Evolutionary conservation across 2,113 vertebrate genomes (phyloP).

Genomic region (Macrotis lagotis): DNA sequence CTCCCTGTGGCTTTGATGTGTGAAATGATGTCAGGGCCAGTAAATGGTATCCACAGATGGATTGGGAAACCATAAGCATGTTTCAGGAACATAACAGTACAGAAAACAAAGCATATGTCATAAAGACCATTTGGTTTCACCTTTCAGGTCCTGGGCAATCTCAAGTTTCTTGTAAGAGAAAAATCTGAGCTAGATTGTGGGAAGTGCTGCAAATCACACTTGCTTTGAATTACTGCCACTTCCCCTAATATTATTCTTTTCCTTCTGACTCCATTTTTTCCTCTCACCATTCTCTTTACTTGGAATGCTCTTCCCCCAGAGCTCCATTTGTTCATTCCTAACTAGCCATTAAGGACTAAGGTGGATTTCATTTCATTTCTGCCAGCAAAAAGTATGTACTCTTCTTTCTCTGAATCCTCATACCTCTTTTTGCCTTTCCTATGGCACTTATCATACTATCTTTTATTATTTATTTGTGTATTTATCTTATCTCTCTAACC

Average conservation of each 20-base stretch:
- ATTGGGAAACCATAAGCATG: constrained; percentile 35
- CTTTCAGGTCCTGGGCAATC: background rate
- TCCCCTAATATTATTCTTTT: background rate
- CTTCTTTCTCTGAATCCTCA: background rate
- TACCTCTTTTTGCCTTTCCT: background rate
- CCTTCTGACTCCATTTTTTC: background rate
- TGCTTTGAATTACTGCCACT: background rate
- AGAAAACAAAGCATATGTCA: background rate
- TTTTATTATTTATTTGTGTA: background rate
- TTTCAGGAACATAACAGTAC: background rate
- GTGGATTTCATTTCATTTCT: background rate
- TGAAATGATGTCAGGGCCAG: constrained; percentile 19
- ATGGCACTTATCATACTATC: background rate
- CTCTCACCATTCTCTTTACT: background rate
- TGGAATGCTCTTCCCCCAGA: background rate
- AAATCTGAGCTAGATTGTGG: constrained; percentile 1
- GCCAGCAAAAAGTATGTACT: background rate
- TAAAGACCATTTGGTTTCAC: constrained; percentile 48
- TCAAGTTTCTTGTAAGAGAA: constrained; percentile 10
- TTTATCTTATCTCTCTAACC: background rate
- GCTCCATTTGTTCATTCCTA: background rate
- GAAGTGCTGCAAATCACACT: background rate
- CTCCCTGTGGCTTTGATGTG: constrained; percentile 66
- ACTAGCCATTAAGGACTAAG: background rate
- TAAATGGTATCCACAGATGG: constrained; percentile 66